phyloP scores from a whole-genome alignment of 2,113 vertebrate species.

The Paramisgurnus dabryanus region DNA sequence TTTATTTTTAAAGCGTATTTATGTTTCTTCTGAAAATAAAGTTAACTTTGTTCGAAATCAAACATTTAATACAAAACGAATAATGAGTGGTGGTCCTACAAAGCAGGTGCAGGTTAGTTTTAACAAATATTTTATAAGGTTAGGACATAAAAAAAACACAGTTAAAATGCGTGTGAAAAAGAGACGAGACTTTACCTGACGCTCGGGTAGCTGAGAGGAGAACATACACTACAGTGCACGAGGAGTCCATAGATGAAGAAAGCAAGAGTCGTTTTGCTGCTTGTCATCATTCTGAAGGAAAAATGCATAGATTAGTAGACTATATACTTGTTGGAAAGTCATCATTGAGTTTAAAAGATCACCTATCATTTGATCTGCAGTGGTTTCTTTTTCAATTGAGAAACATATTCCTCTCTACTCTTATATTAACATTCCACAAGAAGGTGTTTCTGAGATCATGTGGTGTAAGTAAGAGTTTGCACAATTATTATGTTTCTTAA shows the following conservation, averaged over 20 bases:
- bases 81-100: no score
- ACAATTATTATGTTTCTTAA: background rate
- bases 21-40: no score
- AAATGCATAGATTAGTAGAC: constrained; percentile 37
- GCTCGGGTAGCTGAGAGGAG: constrained; percentile 85
- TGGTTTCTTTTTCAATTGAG: no score
- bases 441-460: constrained; percentile 1
- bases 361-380: background rate
- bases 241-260: constrained; percentile 93
- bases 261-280: constrained; percentile 86
- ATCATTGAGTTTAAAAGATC: background rate
- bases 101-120: no score
- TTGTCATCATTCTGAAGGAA: constrained; percentile 87
- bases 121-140: no score
- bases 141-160: no score
- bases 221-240: constrained; percentile 90
- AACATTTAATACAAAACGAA: no score
- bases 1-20: no score
- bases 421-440: background rate
- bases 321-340: background rate
- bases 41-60: no score
- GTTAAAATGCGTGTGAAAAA: no score
- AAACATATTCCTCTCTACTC: background rate
- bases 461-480: no score
- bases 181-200: constrained; percentile 76